Base-by-base conservation (phyloP, 92 coral and sea anemone genomes). In the Parazoanthus darwini region DNA sequence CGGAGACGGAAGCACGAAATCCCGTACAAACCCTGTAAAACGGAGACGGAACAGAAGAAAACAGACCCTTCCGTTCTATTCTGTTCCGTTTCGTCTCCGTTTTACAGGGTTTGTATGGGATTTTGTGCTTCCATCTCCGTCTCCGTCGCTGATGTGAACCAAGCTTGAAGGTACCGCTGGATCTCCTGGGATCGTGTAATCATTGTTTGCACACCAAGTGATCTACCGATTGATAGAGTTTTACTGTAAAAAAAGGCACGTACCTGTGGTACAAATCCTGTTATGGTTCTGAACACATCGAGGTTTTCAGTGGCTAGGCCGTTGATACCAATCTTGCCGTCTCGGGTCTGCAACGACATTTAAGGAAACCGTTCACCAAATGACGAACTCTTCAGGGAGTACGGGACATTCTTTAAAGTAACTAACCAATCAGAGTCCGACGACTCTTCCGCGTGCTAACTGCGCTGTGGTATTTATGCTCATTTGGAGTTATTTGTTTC, bases 181-280 rank as follows among this genome's bases (percentile, higher is more conserved):
- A 46, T 46, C 51, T 46, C 8, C 77, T 33, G 9, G 42, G 54
- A 46, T 46, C 11, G 51, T 9, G 11, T 46, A 46, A 46, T 46
- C 8, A 6, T 66, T 66, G 42, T 39, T 39, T 68, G 74, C 33
- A 13, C 36, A 39, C 42, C 42, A 39, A 39, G 3, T 2, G 42
- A 39, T 39, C 4, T 39, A 25, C 58, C 58, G 10, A 51, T 63
- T 3, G 26, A 63, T 20, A 63, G 8, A 18, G 70, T 63, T 18
- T 63, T 3, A 20, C 70, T 63, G 26, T 9, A 15, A 6, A 36
- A 35, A 8, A 35, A 3, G 14, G 20, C 18, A 74, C 78, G 23
- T 89, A 89, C 94, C 94, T 91, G 94, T 46, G 94, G 94, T 10
- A 91, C 94, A 71, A 91, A 91, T 48, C 94, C 94, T 23, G 94